Evolutionary conservation across 64 coral and sea anemone genomes (phyloP).

Genomic region (Orbicella faveolata): DNA sequence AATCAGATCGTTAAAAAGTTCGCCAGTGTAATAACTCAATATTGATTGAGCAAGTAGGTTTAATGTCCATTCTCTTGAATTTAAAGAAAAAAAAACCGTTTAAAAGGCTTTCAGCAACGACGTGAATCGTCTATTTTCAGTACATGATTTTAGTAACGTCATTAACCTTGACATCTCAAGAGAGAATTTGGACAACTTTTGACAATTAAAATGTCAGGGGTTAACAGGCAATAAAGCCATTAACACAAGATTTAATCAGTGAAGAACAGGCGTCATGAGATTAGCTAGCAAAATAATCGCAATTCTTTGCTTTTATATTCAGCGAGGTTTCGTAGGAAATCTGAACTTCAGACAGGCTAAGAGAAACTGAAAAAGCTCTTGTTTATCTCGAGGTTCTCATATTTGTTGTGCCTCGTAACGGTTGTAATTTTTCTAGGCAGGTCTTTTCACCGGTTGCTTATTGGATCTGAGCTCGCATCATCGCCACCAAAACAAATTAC

Average conservation of each 20-base stretch:
- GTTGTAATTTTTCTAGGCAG: background rate
- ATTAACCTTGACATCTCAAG: background rate
- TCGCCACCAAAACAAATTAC: background rate
- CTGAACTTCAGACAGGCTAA: background rate
- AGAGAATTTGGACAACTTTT: background rate
- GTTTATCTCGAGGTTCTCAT: background rate
- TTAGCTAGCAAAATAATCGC: background rate
- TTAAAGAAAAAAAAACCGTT: too few species aligned
- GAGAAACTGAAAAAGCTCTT: background rate
- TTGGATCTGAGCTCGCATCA: background rate
- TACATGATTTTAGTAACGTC: too few species aligned
- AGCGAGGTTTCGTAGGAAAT: background rate
- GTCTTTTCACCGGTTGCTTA: background rate
- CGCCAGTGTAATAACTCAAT: background rate
- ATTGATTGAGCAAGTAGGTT: too few species aligned
- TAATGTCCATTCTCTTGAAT: too few species aligned
- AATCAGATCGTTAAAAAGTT: background rate
- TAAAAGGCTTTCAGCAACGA: background rate
- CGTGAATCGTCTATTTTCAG: background rate
- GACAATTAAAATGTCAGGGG: background rate
- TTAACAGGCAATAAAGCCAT: background rate
- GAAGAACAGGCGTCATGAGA: background rate
- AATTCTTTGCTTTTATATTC: background rate
- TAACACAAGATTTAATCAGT: background rate
- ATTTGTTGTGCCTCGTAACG: background rate